Conservation (phyloP, 2,113 vertebrate genomes). For the Xiphorhynchus elegans region DNA sequence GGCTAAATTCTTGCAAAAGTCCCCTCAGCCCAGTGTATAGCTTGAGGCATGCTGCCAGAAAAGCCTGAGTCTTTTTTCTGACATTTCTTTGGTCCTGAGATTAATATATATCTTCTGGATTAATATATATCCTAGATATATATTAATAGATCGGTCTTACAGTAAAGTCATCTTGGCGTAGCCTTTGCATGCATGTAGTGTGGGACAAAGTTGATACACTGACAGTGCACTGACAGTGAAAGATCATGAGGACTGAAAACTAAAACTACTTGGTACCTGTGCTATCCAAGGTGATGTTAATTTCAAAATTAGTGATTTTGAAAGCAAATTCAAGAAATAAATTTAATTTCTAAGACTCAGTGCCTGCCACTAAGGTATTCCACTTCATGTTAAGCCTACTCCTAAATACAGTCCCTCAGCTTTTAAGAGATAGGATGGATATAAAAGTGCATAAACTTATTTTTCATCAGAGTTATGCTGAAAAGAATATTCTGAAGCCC, state of each 20-base stretch:
- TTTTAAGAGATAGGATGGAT: not conserved
- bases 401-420: not conserved
- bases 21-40: too few relatives aligned
- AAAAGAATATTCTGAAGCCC: not conserved
- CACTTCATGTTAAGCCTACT: not conserved
- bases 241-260: not conserved
- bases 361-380: not conserved
- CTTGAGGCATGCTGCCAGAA: not conserved
- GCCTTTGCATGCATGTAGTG: rapidly evolving
- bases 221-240: not conserved
- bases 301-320: not conserved
- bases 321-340: not conserved
- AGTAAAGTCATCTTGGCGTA: not conserved
- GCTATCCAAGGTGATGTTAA: not conserved
- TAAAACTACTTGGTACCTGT: not conserved
- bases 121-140: not conserved
- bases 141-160: not conserved
- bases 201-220: not conserved
- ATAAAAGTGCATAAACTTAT: not conserved
- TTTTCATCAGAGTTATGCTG: not conserved
- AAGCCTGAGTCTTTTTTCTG: not conserved
- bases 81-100: not conserved
- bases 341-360: not conserved
- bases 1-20: not conserved
- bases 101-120: not conserved